Evolutionary conservation across 2,797 vertebrate genomes (phyloP).

Genomic region (Lithobates pipiens): DNA sequence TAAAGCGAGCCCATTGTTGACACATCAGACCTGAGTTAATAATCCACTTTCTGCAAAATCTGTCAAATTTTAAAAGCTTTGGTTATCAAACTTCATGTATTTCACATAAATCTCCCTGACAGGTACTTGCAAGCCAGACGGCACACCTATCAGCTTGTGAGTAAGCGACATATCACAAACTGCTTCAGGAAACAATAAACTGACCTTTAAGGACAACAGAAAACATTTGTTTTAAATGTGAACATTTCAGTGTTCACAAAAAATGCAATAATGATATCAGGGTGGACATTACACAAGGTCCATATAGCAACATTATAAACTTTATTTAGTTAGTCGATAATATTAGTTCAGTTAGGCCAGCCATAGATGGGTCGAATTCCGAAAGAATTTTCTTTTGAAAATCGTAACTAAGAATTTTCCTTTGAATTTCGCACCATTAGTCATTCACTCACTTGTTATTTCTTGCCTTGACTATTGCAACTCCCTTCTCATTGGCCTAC

Average conservation of each 20-base stretch:
- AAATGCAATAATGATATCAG: background rate
- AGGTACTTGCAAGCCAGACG: conserved; percentile 15
- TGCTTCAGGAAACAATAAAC: background rate
- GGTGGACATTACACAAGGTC: background rate
- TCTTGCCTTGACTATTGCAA: too few species aligned
- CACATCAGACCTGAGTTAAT: conserved; percentile 30
- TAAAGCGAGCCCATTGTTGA: conserved; percentile 16
- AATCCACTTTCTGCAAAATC: conserved; percentile 20
- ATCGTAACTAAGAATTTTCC: too few species aligned
- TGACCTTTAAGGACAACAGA: background rate
- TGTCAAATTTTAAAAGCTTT: conserved; percentile 39
- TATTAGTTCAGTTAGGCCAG: background rate
- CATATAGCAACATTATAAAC: background rate
- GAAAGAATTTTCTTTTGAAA: too few species aligned
- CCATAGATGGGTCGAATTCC: too few species aligned
- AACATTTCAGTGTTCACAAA: background rate
- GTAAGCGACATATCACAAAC: background rate
- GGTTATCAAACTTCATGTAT: conserved; percentile 26
- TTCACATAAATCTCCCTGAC: conserved; percentile 26
- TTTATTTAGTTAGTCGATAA: background rate
- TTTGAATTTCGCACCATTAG: too few species aligned
- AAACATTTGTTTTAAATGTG: conserved; percentile 5
- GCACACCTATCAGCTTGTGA: conserved; percentile 21
- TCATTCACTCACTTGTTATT: too few species aligned
- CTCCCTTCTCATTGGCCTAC: too few species aligned